A percentile compares a stretch with the other conserved stretches of the same genome.
Conservation (phyloP, 53 echinoderm and acorn worm genomes). For the Arbacia lixula region DNA sequence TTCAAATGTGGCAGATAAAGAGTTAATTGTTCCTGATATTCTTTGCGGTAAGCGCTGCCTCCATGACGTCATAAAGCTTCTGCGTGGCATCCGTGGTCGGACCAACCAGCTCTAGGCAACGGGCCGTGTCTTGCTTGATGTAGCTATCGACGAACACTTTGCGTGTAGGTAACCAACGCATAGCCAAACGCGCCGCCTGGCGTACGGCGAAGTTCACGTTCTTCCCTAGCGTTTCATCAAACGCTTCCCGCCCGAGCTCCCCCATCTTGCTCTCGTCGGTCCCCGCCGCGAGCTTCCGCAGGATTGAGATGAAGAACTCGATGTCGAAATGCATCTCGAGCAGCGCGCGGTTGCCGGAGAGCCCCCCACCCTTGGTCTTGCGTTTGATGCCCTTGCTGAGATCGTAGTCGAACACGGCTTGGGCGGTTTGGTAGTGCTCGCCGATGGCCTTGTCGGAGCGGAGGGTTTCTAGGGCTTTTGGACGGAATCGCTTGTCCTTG, state of each 20-base stretch:
- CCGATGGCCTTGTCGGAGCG: constrained; percentile 25
- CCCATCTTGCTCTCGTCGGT: constrained; percentile 59
- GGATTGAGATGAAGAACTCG: constrained; percentile 72
- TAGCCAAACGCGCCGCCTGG: constrained; percentile 70
- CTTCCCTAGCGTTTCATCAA: constrained; percentile 61
- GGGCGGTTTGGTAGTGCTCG: constrained; percentile 66
- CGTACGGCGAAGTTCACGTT: constrained; percentile 78
- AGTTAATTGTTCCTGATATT: constrained; percentile 10
- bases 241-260: constrained; percentile 64
- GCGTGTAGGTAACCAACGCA: constrained; percentile 72
- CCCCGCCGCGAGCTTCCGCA: constrained; percentile 42
- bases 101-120: constrained; percentile 47
- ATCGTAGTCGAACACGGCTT: constrained; percentile 74
- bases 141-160: constrained; percentile 60
- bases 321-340: constrained; percentile 80
- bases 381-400: constrained; percentile 49
- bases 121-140: constrained; percentile 61
- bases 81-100: constrained; percentile 46
- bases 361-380: constrained; percentile 62
- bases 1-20: no score
- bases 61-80: constrained; percentile 61
- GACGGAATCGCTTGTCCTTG: constrained; percentile 70
- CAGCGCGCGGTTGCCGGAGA: constrained; percentile 70
- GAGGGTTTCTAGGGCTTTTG: constrained; percentile 62
- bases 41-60: constrained; percentile 21